phyloP scores from a whole-genome alignment of 2,888 invertebrate species.

The Eristalis pertinax region DNA sequence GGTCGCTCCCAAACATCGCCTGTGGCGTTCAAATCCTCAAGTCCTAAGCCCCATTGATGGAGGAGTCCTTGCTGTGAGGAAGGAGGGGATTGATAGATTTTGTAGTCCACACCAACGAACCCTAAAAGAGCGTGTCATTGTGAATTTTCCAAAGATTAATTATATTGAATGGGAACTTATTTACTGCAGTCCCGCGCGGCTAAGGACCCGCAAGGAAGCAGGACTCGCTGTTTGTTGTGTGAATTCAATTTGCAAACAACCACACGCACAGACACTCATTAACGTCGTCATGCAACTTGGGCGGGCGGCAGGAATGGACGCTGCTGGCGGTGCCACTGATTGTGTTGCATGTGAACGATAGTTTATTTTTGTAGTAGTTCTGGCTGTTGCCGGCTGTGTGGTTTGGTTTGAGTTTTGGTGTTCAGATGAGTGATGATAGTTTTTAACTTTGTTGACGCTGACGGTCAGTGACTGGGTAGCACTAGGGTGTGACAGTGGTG shows the following conservation, averaged over 20 bases:
- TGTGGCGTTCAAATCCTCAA: constrained; percentile 26
- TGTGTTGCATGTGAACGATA: constrained; percentile 18
- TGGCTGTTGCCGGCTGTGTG: neutral
- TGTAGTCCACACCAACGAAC: neutral
- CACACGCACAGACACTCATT: constrained; percentile 34
- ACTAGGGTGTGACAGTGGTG: constrained; percentile 66
- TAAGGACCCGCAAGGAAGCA: constrained; percentile 49
- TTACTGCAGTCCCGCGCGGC: constrained; percentile 13
- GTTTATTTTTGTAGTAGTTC: neutral
- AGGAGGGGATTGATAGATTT: neutral
- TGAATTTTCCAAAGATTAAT: constrained; percentile 58
- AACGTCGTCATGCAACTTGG: constrained; percentile 52
- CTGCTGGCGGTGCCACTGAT: neutral
- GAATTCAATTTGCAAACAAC: constrained; percentile 55
- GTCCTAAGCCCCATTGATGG: constrained; percentile 24
- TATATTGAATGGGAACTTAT: constrained; percentile 49
- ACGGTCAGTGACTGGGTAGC: constrained; percentile 54
- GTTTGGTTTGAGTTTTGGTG: neutral
- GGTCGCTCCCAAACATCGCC: constrained; percentile 14
- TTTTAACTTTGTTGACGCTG: constrained; percentile 67
- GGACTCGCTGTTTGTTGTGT: constrained; percentile 29
- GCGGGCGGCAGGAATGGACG: neutral
- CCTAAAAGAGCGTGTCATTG: constrained; percentile 44
- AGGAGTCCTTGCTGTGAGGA: constrained; percentile 3
- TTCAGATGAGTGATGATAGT: constrained; percentile 64